Evolutionary conservation across 2,888 invertebrate genomes (phyloP).

Genomic region (Eupelmus urozonus): DNA sequence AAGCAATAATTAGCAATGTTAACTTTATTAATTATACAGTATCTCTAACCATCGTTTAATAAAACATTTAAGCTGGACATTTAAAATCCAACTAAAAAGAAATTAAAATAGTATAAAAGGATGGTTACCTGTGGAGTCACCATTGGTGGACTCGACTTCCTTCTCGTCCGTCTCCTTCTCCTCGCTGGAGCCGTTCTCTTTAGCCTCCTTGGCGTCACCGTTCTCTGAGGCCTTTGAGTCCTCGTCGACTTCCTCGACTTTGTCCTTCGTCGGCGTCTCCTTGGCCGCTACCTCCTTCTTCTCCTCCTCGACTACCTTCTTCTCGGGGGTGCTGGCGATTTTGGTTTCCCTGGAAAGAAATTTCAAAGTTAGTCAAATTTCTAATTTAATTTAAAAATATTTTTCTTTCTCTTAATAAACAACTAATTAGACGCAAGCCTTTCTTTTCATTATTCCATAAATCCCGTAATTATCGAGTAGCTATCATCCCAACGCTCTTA

Average conservation of each 20-base stretch:
- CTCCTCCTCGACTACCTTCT: conserved; percentile 77
- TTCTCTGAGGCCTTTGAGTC: conserved; percentile 72
- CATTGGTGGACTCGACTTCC: conserved; percentile 74
- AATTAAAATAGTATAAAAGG: no score
- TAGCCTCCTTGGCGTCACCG: conserved; percentile 72
- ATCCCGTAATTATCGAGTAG: no score
- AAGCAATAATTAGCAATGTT: no score
- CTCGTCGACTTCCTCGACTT: conserved; percentile 59
- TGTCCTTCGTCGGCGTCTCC: conserved; percentile 57
- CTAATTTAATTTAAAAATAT: no score
- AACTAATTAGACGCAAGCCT: no score
- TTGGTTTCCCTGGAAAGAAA: conserved; percentile 55
- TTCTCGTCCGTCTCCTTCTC: conserved; percentile 76
- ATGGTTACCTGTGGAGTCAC: conserved; percentile 75
- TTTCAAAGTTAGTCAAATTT: not conserved
- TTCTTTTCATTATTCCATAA: no score
- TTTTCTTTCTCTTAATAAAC: no score
- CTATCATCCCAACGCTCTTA: no score
- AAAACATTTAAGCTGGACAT: no score
- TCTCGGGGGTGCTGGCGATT: conserved; percentile 73
- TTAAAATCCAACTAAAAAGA: no score
- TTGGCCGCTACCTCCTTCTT: conserved; percentile 77
- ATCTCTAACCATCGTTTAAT: no score
- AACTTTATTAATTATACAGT: no score
- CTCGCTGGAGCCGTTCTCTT: conserved; percentile 77